A percentile compares a stretch with the other conserved stretches of the same genome.
Evolutionary conservation across 2,797 vertebrate genomes (phyloP).

Genomic region (Oreortyx pictus): DNA sequence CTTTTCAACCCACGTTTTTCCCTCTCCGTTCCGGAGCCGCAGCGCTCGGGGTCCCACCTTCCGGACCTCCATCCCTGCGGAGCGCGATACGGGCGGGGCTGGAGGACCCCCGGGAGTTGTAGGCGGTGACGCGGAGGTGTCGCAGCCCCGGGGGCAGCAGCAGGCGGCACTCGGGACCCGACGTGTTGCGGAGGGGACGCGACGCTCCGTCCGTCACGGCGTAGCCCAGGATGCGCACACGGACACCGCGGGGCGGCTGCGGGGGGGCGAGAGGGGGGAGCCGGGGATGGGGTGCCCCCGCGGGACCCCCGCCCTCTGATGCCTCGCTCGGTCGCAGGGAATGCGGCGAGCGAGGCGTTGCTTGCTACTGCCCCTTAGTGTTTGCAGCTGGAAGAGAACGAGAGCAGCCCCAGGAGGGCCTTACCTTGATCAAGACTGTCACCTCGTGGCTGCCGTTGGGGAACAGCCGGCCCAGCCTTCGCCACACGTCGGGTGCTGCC

Average conservation of each 20-base stretch:
- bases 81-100: conserved; percentile 78
- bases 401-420: neutral
- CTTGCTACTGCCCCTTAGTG: neutral
- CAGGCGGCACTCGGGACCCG: conserved; percentile 43
- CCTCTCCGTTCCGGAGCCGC: fast-evolving
- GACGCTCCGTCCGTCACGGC: conserved; percentile 48
- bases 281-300: neutral
- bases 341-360: neutral
- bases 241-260: conserved; percentile 79
- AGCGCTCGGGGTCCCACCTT: neutral
- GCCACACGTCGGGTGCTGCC: conserved; percentile 81
- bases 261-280: neutral
- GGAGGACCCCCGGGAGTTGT: conserved; percentile 82
- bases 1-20: neutral
- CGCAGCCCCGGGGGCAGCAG: conserved; percentile 58
- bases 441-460: conserved; percentile 61
- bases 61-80: fast-evolving
- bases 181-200: conserved; percentile 32
- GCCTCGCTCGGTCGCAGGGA: neutral
- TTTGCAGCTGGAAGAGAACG: fast-evolving
- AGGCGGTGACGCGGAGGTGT: conserved; percentile 76
- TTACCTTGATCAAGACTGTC: conserved; percentile 88
- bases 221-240: conserved; percentile 77
- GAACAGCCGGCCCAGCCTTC: conserved; percentile 53
- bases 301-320: neutral